phyloP scores from a whole-genome alignment of 2,113 vertebrate genomes.

The Hystrix cristata region DNA sequence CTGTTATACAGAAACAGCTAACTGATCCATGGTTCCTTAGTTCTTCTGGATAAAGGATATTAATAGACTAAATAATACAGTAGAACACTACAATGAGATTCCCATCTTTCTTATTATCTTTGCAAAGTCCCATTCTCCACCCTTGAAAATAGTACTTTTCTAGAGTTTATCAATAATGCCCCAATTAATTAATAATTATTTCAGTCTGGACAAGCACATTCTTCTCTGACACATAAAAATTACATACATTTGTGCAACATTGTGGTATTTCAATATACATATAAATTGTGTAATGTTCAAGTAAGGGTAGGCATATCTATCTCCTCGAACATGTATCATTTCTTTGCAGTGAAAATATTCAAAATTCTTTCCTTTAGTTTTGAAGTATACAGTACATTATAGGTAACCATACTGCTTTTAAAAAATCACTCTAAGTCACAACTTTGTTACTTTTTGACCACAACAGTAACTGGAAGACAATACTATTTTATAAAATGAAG shows the following conservation, averaged over 20 bases:
- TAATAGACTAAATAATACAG: neutral
- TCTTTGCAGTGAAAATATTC: neutral
- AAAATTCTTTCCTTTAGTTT: neutral
- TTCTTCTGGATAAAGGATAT: neutral
- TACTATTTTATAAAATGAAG: neutral
- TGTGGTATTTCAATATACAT: neutral
- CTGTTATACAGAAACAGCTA: neutral
- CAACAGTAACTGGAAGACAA: neutral
- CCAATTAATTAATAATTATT: neutral
- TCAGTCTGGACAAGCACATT: neutral
- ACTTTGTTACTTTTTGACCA: neutral
- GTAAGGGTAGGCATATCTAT: neutral
- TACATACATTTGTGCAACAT: neutral
- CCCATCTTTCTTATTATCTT: neutral
- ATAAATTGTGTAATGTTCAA: neutral
- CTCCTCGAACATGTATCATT: neutral
- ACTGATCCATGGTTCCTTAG: neutral
- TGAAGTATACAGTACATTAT: neutral
- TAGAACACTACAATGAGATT: neutral
- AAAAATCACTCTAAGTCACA: conserved; percentile 1
- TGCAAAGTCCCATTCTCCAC: neutral
- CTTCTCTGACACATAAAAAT: neutral
- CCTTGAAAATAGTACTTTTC: neutral
- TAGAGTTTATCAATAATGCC: neutral
- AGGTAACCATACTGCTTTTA: neutral